Base-by-base conservation (phyloP, 2,113 vertebrate genomes). In the Stictonetta naevosa region DNA sequence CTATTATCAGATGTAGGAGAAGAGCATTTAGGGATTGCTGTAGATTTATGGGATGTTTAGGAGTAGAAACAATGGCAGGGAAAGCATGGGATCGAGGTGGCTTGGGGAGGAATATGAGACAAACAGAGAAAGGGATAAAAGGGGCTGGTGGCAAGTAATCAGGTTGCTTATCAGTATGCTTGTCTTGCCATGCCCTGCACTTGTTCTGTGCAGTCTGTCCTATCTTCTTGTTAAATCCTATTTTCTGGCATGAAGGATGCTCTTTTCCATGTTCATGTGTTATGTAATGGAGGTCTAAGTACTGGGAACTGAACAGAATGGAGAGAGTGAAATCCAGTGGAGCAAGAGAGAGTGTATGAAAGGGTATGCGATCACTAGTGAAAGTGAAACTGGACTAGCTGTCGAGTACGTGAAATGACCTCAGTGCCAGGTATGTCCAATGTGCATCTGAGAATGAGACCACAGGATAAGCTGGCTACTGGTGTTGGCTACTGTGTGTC, bases 311-410 rank as follows among this genome's bases (percentile, higher is more conserved):
- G 25, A 10, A 73, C 33, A 68, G 53, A 60, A 16, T 4, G 0
- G 22, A 68, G 44, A 36, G 62, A 68, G 26, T 33, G 11, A 67
- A 75, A 68, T 23, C 26, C 60, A 15, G 40, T 13, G 31, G 25
- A 66, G 58, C 0, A 1, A 81, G 50, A 12, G 26, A 75, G 26
- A 16, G 60, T 2, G 0, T 10, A 29, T 64, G n/a, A 68, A 68
- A 5, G 38, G 52, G 25, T 3, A 4, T 1, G 0, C 26, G 26
- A 46, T 19, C 28, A 22, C 14, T 12, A 60, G 13, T 10, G 15
- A 60, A 53, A 74, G 60, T 8, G 18, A 60, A 26, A 34, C 22
- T 62, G 15, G 34, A 62, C 59, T 62, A 23, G 8, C 15, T 36
- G 59, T 15, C 20, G 10, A 48, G 46, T 48, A 72, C 28, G 40